Evolutionary conservation across 2,888 invertebrate genomes (phyloP).

Genomic region (Leucophora obtusa): DNA sequence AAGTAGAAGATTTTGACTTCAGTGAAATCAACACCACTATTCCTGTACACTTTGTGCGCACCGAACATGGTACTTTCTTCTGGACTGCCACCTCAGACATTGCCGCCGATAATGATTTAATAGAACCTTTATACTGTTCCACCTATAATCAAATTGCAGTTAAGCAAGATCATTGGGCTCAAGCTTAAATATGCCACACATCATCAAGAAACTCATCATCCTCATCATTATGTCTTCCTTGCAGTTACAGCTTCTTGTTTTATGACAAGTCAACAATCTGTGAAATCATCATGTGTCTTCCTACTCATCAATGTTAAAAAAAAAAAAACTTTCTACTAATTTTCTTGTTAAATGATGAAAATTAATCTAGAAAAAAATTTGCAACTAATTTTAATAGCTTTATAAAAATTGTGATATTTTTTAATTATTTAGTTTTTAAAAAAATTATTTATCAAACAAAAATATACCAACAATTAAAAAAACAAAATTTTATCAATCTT

Average conservation of each 20-base stretch:
- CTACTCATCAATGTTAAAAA: background rate
- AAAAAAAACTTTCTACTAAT: constrained; percentile 24
- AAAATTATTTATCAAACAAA: constrained; percentile 38
- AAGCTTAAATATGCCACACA: constrained; percentile 80
- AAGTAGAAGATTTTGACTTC: constrained; percentile 74
- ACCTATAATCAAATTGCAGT: constrained; percentile 76
- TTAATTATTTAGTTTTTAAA: constrained; percentile 43
- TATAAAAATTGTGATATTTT: constrained; percentile 66
- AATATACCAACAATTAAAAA: constrained; percentile 31
- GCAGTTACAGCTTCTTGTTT: constrained; percentile 51
- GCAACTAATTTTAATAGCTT: constrained; percentile 38
- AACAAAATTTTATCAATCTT: constrained; percentile 36
- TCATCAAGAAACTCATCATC: constrained; percentile 14
- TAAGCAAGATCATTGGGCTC: constrained; percentile 83
- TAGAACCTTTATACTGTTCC: constrained; percentile 74
- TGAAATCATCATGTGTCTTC: constrained; percentile 43
- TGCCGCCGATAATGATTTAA: constrained; percentile 75
- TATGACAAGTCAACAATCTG: constrained; percentile 33
- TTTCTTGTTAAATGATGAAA: constrained; percentile 34
- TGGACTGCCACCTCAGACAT: constrained; percentile 84
- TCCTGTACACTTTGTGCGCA: constrained; percentile 88
- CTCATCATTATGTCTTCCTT: constrained; percentile 44
- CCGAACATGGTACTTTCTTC: constrained; percentile 90
- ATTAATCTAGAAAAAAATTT: constrained; percentile 32
- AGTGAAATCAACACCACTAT: constrained; percentile 72